Evolutionary conservation across 1,140 invertebrate species (phyloP).

Genomic region (Pachypsylla venusta): DNA sequence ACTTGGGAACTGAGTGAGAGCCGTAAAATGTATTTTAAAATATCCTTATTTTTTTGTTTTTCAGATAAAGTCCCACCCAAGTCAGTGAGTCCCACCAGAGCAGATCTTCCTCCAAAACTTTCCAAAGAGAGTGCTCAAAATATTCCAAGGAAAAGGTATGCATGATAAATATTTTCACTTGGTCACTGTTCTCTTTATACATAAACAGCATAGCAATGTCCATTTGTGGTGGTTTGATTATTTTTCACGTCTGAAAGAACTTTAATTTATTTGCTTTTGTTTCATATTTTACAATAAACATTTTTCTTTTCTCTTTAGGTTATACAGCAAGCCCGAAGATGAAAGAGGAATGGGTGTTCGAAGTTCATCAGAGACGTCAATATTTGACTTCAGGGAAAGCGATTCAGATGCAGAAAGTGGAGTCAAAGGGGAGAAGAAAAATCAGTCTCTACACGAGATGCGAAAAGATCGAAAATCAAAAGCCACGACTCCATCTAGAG

Average conservation of each 20-base stretch:
- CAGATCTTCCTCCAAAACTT: constrained; percentile 7
- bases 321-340: constrained; percentile 4
- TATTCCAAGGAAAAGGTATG: constrained; percentile 2
- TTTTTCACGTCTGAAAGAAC: too few relatives aligned
- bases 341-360: constrained; percentile 30
- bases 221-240: too few relatives aligned
- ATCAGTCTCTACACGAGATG: constrained; percentile 13
- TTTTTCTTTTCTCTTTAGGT: constrained; percentile 2
- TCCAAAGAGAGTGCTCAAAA: constrained; percentile 7
- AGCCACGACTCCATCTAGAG: neutral
- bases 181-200: too few relatives aligned
- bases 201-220: too few relatives aligned
- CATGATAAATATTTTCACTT: too few relatives aligned
- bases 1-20: too few relatives aligned
- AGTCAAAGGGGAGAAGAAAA: neutral
- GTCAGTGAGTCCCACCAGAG: neutral
- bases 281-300: too few relatives aligned
- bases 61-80: constrained; percentile 16
- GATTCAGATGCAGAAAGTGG: constrained; percentile 13
- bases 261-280: too few relatives aligned
- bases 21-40: too few relatives aligned
- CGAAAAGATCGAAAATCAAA: constrained; percentile 11
- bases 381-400: constrained; percentile 34
- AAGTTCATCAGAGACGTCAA: constrained; percentile 44
- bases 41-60: too few relatives aligned